phyloP scores from a whole-genome alignment of 1,140 invertebrate species.

The Leptinotarsa undecemlineata region DNA sequence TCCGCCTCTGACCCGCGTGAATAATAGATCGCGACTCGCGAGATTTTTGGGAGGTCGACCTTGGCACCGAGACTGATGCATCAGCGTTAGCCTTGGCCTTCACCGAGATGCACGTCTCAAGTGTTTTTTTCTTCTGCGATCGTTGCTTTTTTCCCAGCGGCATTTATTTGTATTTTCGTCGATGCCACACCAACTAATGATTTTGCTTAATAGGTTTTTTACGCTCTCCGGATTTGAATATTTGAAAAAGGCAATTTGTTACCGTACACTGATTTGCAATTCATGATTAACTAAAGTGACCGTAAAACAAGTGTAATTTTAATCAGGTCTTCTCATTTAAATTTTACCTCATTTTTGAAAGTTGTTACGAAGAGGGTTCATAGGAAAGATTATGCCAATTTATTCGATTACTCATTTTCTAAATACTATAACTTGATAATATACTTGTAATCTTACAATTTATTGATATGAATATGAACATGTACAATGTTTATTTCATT shows the following conservation, averaged over 20 bases:
- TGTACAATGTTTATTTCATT: too few species aligned
- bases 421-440: too few species aligned
- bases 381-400: too few species aligned
- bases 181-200: constrained; percentile 22
- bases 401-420: too few species aligned
- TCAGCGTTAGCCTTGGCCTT: constrained; percentile 27
- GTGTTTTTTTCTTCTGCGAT: constrained; percentile 16
- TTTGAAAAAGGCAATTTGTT: neutral
- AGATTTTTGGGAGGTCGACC: constrained; percentile 29
- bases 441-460: too few species aligned
- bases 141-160: constrained; percentile 24
- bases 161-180: constrained; percentile 23
- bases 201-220: constrained; percentile 11
- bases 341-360: too few species aligned
- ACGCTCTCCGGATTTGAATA: constrained; percentile 2
- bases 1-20: constrained; percentile 8
- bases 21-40: constrained; percentile 20
- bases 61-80: constrained; percentile 24
- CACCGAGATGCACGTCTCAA: constrained; percentile 28
- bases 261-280: neutral
- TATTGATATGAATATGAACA: too few species aligned
- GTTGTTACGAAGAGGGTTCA: too few species aligned
- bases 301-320: neutral
- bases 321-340: too few species aligned
- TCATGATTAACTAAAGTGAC: neutral